phyloP scores from a whole-genome alignment of 2,797 vertebrate species.

The Glossophaga mutica region DNA sequence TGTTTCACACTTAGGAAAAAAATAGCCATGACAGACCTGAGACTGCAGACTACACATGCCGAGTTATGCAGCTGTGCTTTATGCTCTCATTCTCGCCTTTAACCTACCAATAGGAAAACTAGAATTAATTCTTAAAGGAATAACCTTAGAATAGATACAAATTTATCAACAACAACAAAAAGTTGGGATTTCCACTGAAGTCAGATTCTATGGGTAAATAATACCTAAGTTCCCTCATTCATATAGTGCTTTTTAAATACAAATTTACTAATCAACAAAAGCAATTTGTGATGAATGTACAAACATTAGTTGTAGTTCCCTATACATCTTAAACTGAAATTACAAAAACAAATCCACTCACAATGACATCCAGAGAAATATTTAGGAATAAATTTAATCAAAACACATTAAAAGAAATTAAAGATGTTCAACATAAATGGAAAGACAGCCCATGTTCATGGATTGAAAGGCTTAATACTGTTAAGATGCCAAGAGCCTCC shows the following conservation, averaged over 20 bases:
- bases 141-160: constrained; percentile 9
- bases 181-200: background rate
- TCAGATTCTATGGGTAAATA: background rate
- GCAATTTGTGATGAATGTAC: background rate
- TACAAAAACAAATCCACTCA: background rate
- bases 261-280: background rate
- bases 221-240: background rate
- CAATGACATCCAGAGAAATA: background rate
- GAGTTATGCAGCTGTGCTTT: background rate
- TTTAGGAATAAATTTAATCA: background rate
- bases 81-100: background rate
- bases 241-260: background rate
- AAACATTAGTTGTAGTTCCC: background rate
- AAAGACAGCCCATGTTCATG: background rate
- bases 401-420: background rate
- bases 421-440: background rate
- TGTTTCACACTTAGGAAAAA: constrained; percentile 33
- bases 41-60: background rate
- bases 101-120: background rate
- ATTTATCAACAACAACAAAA: background rate
- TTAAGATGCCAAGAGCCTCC: background rate
- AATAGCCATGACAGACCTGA: background rate
- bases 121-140: background rate
- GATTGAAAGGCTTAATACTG: background rate
- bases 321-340: background rate